Conservation (phyloP, 2,113 vertebrate species). For the Plecturocebus donacophilus region DNA sequence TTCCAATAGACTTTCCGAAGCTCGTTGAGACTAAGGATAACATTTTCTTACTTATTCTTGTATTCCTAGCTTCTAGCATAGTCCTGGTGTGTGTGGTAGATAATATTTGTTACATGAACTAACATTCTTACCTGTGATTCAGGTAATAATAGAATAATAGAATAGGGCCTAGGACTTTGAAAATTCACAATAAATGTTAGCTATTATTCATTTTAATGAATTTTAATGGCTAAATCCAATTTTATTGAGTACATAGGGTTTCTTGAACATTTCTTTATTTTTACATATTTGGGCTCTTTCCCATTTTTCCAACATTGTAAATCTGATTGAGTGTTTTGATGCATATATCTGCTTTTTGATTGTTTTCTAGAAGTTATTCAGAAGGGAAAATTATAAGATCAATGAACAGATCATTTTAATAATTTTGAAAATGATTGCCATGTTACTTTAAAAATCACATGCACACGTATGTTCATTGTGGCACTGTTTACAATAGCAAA, state of each 20-base stretch:
- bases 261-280: constrained; percentile 20
- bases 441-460: not conserved
- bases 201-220: not conserved
- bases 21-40: not conserved
- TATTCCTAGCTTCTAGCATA: not conserved
- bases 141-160: no score
- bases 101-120: not conserved
- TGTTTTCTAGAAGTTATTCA: constrained; percentile 13
- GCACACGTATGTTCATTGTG: no score
- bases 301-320: not conserved
- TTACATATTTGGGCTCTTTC: not conserved
- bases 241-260: not conserved
- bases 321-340: not conserved
- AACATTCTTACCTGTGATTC: not conserved
- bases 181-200: not conserved
- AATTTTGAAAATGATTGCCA: not conserved
- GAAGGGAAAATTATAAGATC: not conserved
- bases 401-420: not conserved
- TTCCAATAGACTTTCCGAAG: not conserved
- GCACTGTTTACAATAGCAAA: no score
- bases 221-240: not conserved
- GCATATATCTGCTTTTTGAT: not conserved
- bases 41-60: not conserved
- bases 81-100: not conserved
- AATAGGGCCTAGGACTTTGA: not conserved